Conservation (phyloP, 2,888 invertebrate genomes). For the Bombyx huttoni region DNA sequence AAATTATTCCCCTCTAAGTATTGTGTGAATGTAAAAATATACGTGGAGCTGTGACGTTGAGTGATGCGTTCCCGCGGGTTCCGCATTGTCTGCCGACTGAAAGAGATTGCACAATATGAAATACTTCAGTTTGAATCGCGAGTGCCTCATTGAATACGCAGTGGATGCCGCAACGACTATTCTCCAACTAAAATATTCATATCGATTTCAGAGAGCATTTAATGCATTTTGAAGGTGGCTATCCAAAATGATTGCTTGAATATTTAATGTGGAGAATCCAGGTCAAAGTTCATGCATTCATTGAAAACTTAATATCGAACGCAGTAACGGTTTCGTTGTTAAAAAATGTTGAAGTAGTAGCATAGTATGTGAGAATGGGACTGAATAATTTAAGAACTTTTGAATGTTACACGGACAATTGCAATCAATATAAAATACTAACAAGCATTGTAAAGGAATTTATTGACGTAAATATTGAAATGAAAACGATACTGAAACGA, state of each 20-base stretch:
- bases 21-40: slow-evolving; percentile 62
- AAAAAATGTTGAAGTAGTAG: too few relatives aligned
- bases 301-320: background rate
- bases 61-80: slow-evolving; percentile 57
- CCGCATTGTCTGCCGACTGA: slow-evolving; percentile 56
- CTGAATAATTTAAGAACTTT: too few relatives aligned
- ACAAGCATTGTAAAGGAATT: too few relatives aligned
- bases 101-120: slow-evolving; percentile 67
- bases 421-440: too few relatives aligned
- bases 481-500: slow-evolving; percentile 33
- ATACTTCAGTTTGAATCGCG: slow-evolving; percentile 56
- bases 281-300: slow-evolving; percentile 1
- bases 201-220: slow-evolving; percentile 22
- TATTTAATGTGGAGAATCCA: slow-evolving; percentile 6
- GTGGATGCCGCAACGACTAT: slow-evolving; percentile 20
- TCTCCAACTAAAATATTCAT: slow-evolving; percentile 50
- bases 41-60: slow-evolving; percentile 60
- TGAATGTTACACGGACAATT: too few relatives aligned
- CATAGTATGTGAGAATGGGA: too few relatives aligned
- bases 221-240: slow-evolving; percentile 7
- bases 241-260: slow-evolving; percentile 6
- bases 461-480: slow-evolving; percentile 37
- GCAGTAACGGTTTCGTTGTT: background rate
- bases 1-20: slow-evolving; percentile 58
- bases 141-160: slow-evolving; percentile 52